These are phyloP conservation scores for Spheniscus humboldti DNA, from an alignment of 2,797 vertebrate species.

Conservation along the genomic window DNA sequence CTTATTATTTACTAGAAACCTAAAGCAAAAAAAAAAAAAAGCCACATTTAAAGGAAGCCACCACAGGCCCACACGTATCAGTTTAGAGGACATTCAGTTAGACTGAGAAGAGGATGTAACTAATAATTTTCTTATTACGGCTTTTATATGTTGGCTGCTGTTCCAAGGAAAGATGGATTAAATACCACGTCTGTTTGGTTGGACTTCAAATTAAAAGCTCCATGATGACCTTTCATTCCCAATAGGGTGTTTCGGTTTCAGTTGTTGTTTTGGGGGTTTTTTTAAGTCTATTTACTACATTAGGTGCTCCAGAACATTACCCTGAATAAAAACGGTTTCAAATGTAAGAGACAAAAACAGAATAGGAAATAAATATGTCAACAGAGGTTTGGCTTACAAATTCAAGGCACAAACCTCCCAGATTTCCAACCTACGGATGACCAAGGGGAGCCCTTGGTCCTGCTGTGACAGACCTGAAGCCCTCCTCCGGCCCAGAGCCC, in stretches of 20 bases:
- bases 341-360: neutral
- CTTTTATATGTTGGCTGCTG: neutral
- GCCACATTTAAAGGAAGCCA: neutral
- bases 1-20: neutral
- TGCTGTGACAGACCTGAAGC: neutral
- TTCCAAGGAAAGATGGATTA: neutral
- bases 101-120: neutral
- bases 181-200: neutral
- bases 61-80: neutral
- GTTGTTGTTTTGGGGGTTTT: neutral
- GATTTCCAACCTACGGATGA: neutral
- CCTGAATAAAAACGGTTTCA: neutral
- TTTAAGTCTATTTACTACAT: neutral
- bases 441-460: neutral
- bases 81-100: neutral
- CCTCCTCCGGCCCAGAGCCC: neutral
- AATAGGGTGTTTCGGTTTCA: neutral
- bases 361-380: neutral
- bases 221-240: neutral
- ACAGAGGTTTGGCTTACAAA: neutral
- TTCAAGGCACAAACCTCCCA: neutral
- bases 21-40: neutral
- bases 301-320: neutral
- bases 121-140: neutral
- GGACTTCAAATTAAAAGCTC: constrained; percentile 31